Conservation (phyloP, 2,888 invertebrate species). For the Metacarcinus magister region DNA sequence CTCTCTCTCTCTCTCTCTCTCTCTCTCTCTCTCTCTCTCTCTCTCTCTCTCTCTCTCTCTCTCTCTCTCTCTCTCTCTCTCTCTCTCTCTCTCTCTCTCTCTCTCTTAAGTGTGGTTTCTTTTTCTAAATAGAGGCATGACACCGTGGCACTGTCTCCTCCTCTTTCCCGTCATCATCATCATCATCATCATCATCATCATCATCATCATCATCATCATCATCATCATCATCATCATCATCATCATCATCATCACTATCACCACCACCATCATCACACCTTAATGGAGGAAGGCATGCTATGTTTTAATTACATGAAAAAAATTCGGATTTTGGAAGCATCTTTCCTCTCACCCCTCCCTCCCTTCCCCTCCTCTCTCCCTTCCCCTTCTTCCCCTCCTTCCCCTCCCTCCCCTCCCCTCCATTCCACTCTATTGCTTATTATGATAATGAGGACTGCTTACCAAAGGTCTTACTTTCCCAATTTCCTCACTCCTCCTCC, state of each 20-base stretch:
- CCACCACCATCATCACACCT: background rate
- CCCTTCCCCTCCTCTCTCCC: background rate
- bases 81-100: too few relatives aligned
- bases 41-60: too few relatives aligned
- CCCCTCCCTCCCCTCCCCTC: background rate
- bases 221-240: background rate
- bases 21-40: too few relatives aligned
- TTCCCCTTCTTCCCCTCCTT: background rate
- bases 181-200: background rate
- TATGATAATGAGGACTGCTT: background rate
- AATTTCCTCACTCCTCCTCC: background rate
- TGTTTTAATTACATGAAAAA: background rate
- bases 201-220: background rate
- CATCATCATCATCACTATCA: background rate
- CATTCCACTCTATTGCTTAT: conserved; percentile 13
- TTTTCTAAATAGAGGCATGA: too few relatives aligned
- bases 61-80: too few relatives aligned
- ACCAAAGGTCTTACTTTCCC: conserved; percentile 15
- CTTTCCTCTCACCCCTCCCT: background rate
- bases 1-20: too few relatives aligned
- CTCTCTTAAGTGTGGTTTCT: too few relatives aligned
- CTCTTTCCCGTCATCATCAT: background rate
- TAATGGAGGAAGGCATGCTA: background rate
- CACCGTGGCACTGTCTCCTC: background rate
- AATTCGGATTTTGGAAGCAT: background rate